Base-by-base conservation (phyloP, 2,797 vertebrate genomes). In the Hapalemur alaotrensis region DNA sequence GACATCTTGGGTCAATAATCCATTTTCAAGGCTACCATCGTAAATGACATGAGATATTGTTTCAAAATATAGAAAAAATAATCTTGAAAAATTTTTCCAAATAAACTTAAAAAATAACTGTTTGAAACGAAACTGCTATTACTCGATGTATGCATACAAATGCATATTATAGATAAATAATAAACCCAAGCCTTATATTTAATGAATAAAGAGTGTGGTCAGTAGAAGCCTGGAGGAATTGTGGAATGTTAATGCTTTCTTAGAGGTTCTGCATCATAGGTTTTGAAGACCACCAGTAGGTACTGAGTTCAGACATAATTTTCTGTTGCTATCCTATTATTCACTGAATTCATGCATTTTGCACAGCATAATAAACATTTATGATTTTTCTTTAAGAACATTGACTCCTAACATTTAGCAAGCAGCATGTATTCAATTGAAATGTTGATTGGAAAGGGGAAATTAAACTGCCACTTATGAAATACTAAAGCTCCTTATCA, bases 401-500 rank as follows among this genome's bases (percentile, higher is more conserved):
- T 0, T 76, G 85, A 98, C 84, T 89, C 90, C 96, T 95, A 98
- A 98, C 98, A 98, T 98, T 98, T 98, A 98, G 95, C 95, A 97
- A 98, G 94, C 78, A 92, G 89, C 1, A 13, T 48, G 11, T 93
- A 97, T 93, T 98, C 97, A 98, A 63, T 15, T 84, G 84, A 97
- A 98, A 97, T 93, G 96, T 95, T 98, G 98, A 98, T 97, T 97
- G 96, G 95, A 98, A 97, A 97, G 41, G 73, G 84, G 88, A 98
- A 97, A 98, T 98, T 97, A 98, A 98, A 98, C 93, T 98, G 98
- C 97, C 97, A 98, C 83, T 97, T 93, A 35, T 97, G 96, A 98
- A 98, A 98, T 97, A 98, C 73, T 97, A 98, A 97, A 98, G 95
- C 96, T 98, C 94, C 97, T 98, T 94, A 98, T 96, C 23, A 93